These are phyloP conservation scores for Poecilus cupreus DNA, from an alignment of 2,888 invertebrate species.

Conservation along the genomic window DNA sequence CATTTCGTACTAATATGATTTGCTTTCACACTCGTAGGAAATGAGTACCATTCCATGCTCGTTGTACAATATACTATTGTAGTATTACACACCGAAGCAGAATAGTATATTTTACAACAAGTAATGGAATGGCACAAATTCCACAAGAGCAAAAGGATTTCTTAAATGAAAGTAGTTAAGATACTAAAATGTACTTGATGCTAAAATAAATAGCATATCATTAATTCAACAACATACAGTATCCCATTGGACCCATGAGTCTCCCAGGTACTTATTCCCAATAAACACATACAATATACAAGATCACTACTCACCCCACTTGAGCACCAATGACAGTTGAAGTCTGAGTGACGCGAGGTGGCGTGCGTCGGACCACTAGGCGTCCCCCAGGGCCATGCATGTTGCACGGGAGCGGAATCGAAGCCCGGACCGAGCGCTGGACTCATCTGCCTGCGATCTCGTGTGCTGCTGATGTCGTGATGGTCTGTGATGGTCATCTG, in stretches of 20 bases:
- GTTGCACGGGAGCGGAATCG: slow-evolving; percentile 34
- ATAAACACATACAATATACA: neutral
- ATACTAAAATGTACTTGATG: no score
- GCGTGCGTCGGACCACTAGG: neutral
- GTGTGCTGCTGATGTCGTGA: neutral
- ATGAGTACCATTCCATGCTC: no score
- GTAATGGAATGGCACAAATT: no score
- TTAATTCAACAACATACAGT: no score
- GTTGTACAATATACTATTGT: no score
- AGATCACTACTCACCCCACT: neutral
- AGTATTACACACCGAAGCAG: no score
- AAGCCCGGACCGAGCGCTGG: neutral
- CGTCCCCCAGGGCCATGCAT: slow-evolving; percentile 34
- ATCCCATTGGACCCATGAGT: neutral
- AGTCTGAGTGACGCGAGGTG: slow-evolving; percentile 2
- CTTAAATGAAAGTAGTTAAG: no score
- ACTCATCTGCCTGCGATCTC: neutral
- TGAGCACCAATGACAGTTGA: neutral
- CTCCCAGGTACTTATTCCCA: neutral
- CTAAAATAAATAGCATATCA: no score
- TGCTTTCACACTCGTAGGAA: no score
- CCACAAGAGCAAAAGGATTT: no score
- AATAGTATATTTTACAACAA: no score
- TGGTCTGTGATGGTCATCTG: slow-evolving; percentile 18
- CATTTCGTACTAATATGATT: no score